A percentile compares a stretch with the other conserved stretches of the same genome.
phyloP scores from a whole-genome alignment of 2,888 invertebrate species.

The Orthosia cruda region DNA sequence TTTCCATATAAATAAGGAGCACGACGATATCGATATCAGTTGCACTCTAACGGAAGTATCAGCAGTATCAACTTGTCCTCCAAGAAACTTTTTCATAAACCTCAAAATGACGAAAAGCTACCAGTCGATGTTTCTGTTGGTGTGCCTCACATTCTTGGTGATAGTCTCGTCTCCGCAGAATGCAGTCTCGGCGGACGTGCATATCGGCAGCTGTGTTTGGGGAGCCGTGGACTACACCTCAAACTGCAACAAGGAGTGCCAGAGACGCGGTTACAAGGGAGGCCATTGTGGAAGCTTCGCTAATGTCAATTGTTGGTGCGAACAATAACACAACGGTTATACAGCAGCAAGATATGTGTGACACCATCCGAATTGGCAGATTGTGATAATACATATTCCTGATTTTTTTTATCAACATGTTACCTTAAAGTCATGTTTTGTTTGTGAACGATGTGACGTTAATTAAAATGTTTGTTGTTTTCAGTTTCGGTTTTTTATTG shows the following conservation, averaged over 20 bases:
- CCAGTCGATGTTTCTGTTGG: conserved; percentile 49
- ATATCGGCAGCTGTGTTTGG: conserved; percentile 73
- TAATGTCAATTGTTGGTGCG: conserved; percentile 60
- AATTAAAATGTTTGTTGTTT: conserved; percentile 1
- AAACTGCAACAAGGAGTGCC: conserved; percentile 69
- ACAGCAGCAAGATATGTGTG: neutral
- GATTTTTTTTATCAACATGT: neutral
- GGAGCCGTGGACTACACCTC: conserved; percentile 72
- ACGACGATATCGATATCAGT: conserved; percentile 22
- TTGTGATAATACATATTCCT: neutral
- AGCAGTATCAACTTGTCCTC: neutral
- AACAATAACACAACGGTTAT: conserved; percentile 3
- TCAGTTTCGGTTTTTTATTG: conserved; percentile 4
- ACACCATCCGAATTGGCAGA: neutral
- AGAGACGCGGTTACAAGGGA: conserved; percentile 64
- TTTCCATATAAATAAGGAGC: conserved; percentile 29
- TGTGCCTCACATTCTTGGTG: conserved; percentile 68
- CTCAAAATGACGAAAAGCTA: conserved; percentile 38
- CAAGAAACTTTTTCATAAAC: neutral
- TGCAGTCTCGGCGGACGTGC: conserved; percentile 63
- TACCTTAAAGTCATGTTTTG: neutral
- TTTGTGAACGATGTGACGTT: conserved; percentile 1
- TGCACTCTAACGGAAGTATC: conserved; percentile 33
- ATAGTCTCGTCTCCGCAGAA: conserved; percentile 68
- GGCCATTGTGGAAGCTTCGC: conserved; percentile 70